Percentiles rank a stretch among this genome's conserved stretches.
Conservation (phyloP, 2,797 vertebrate genomes). For the Chelmon rostratus region DNA sequence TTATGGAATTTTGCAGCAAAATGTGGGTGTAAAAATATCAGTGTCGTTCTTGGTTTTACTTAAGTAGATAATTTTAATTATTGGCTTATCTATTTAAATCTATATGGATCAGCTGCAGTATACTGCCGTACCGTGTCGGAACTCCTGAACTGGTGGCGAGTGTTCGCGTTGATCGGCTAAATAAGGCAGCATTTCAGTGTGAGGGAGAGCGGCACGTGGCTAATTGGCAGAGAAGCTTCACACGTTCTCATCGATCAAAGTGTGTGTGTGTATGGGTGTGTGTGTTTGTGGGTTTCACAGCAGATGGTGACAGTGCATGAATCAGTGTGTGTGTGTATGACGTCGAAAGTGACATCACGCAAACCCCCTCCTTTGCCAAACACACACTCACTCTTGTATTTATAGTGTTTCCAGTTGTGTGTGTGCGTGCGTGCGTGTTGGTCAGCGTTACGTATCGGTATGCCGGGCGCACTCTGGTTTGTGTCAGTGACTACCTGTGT, state of each 20-base stretch:
- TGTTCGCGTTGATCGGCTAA: conserved; percentile 23
- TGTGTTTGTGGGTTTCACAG: conserved; percentile 45
- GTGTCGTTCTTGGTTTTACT: neutral
- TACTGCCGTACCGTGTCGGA: neutral
- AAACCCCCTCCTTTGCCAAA: conserved; percentile 56
- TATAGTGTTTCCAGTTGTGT: conserved; percentile 6
- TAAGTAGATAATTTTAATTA: neutral
- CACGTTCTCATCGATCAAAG: conserved; percentile 49
- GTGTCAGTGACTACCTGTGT: conserved; percentile 21
- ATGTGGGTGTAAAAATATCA: neutral
- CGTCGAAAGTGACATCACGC: conserved; percentile 74
- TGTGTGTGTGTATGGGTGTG: conserved; percentile 38
- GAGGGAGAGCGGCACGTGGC: conserved; percentile 27
- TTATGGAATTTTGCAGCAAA: neutral
- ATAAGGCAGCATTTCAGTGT: conserved; percentile 34
- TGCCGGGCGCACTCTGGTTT: conserved; percentile 7
- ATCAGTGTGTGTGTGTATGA: conserved; percentile 70
- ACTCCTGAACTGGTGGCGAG: neutral
- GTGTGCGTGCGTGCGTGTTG: conserved; percentile 6
- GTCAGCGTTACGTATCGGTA: neutral
- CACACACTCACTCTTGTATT: conserved; percentile 48
- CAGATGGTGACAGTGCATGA: conserved; percentile 83
- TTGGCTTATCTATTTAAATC: neutral
- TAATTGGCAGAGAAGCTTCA: conserved; percentile 55
- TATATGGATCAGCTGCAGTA: neutral